Base-by-base conservation (phyloP, 2,888 invertebrate species). In the Diarsia brunnea region DNA sequence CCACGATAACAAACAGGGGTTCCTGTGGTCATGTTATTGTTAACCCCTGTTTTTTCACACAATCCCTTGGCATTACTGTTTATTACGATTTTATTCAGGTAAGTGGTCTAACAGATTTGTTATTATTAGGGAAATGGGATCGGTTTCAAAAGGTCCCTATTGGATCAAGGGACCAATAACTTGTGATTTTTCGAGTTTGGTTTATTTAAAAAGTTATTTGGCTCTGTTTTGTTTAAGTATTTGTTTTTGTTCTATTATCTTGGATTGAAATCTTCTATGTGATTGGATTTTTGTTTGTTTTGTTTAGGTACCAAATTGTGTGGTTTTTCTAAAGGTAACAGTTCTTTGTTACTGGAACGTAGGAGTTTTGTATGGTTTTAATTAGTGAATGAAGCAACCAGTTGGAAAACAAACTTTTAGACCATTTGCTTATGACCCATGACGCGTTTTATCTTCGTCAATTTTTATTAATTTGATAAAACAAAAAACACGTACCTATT, bases 31-130 rank as follows among this genome's bases (percentile, higher is more conserved):
- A 78, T 67, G 61, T 51, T 55, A 60, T 77, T 67, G 61, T 51
- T 55, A 60, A 68, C 27, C 55, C 61, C 55, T 58, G 55, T 75
- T 69, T 85, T 76, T 69, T 69, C 47, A 55, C 49, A 43, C 51
- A 66, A 81, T 73, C 81, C 73, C 67, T 24, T 68, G 53, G 67
- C 67, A 78, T 71, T 55, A 69, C 61, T 55, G 68, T 72, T 82
- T 86, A 76, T 86, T 84, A 45, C 60, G n/a, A 73, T 71, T 75
- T 84, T 78, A 86, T 82, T 69, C 82, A 84, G 79, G 87, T 78
- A 74, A 63, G 51, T 69, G 61, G 38, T 45, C 38, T 27, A 68
- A 81, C 61, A 77, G 84, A 81, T 85, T 85, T 81, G 84, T 70
- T 82, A 68, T 71, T 78, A 75, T 84, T 74, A 61, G 49, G 47